Evolutionary conservation across 2,888 invertebrate species (phyloP).

Genomic region (Athalia cordata): DNA sequence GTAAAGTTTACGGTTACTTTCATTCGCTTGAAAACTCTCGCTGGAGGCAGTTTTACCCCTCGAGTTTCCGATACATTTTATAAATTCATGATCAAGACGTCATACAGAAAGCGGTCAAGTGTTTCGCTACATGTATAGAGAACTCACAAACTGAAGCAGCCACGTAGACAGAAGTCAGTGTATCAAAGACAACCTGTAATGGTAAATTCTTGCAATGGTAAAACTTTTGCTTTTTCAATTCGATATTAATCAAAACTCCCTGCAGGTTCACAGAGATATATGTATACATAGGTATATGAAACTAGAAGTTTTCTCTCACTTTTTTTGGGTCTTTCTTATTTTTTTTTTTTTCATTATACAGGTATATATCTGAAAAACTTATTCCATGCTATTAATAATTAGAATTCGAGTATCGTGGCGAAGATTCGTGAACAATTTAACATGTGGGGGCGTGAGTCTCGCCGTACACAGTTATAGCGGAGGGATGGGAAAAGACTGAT

Average conservation of each 20-base stretch:
- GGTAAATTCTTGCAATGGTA: background rate
- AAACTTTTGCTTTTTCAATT: background rate
- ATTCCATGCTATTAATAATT: too few relatives aligned
- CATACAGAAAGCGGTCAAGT: conserved; percentile 15
- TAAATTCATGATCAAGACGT: conserved; percentile 14
- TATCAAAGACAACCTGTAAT: background rate
- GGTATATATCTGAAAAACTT: too few relatives aligned
- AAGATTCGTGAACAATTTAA: too few relatives aligned
- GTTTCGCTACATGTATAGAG: background rate
- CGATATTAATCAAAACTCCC: background rate
- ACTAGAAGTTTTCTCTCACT: too few relatives aligned
- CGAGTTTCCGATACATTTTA: conserved; percentile 13
- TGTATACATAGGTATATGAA: too few relatives aligned
- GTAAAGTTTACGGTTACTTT: background rate
- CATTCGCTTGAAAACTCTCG: background rate
- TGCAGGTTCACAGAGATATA: background rate
- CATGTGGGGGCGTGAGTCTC: too few relatives aligned
- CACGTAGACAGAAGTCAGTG: background rate
- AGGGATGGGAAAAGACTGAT: conserved; percentile 8
- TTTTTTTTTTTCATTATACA: too few relatives aligned
- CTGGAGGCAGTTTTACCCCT: background rate
- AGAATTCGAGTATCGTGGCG: too few relatives aligned
- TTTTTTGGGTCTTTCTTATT: too few relatives aligned
- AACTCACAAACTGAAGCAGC: background rate
- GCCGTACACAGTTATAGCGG: too few relatives aligned